phyloP scores from a whole-genome alignment of 2,888 invertebrate genomes.

The Cyclophora punctaria region DNA sequence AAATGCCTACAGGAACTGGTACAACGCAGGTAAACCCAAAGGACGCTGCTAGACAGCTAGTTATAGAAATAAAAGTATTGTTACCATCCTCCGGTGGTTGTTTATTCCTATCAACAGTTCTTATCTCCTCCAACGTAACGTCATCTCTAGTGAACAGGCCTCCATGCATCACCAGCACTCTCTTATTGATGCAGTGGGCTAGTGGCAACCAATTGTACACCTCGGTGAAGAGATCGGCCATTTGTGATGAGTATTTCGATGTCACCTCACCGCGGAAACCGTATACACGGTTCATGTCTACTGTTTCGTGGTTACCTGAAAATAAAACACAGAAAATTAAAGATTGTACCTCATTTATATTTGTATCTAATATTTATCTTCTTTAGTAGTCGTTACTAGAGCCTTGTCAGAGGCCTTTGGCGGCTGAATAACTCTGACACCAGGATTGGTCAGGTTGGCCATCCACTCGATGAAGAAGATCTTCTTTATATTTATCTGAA shows the following conservation, averaged over 20 bases:
- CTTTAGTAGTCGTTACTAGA: too few relatives aligned
- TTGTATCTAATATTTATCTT: too few relatives aligned
- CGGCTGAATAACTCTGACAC: too few relatives aligned
- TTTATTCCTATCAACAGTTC: constrained; percentile 90
- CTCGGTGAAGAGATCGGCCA: constrained; percentile 98
- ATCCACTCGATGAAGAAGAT: too few relatives aligned
- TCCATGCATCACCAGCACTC: constrained; percentile 95
- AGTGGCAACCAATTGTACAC: constrained; percentile 98
- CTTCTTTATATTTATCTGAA: too few relatives aligned
- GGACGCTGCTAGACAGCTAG: too few relatives aligned
- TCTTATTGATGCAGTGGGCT: constrained; percentile 93
- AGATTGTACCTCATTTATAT: too few relatives aligned
- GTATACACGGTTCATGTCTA: constrained; percentile 99
- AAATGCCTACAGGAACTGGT: too few relatives aligned
- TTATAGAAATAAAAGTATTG: too few relatives aligned
- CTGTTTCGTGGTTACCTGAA: constrained; percentile 97
- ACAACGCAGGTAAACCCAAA: too few relatives aligned
- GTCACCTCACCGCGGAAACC: constrained; percentile 99
- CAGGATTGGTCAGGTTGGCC: too few relatives aligned
- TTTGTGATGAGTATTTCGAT: constrained; percentile 93
- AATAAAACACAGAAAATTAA: background rate
- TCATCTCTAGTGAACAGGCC: constrained; percentile 96
- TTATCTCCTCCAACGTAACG: constrained; percentile 94
- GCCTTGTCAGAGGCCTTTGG: too few relatives aligned
- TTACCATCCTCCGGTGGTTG: constrained; percentile 97